These are phyloP conservation scores for Melanitta fusca DNA, from an alignment of 2,797 vertebrate genomes.

Conservation along the genomic window DNA sequence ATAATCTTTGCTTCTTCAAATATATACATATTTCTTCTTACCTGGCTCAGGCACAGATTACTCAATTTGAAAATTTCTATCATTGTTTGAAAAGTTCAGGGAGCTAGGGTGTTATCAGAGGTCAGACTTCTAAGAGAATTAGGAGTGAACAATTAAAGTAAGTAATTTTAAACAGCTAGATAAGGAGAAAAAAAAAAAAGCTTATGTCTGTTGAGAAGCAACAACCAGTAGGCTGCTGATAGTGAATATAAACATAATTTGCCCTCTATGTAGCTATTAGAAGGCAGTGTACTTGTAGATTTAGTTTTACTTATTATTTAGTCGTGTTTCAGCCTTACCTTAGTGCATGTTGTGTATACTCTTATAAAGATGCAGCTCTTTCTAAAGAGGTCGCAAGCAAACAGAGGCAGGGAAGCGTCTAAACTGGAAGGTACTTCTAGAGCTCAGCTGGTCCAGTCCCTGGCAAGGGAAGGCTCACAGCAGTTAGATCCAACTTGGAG, in stretches of 20 bases:
- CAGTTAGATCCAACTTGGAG: not conserved
- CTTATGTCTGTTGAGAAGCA: not conserved
- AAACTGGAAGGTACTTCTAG: not conserved
- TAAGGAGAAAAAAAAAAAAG: not conserved
- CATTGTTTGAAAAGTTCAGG: not conserved
- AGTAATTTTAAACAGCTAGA: not conserved
- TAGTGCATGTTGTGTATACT: fast-evolving
- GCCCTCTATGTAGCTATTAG: not conserved
- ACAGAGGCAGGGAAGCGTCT: not conserved
- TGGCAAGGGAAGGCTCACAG: not conserved
- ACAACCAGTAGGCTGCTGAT: not conserved
- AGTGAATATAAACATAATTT: not conserved
- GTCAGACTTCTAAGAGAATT: not conserved
- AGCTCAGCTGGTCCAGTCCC: not conserved
- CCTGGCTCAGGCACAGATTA: not conserved
- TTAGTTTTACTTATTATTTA: not conserved
- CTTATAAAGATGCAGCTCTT: not conserved
- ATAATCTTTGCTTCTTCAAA: not conserved
- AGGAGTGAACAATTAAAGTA: not conserved
- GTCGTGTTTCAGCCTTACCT: not conserved
- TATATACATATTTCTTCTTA: not conserved
- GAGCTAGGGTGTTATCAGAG: not conserved
- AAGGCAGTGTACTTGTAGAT: not conserved
- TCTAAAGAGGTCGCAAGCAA: too few relatives aligned
- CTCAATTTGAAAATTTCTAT: not conserved